A percentile compares a stretch with the other conserved stretches of the same genome.
phyloP scores from a whole-genome alignment of 1,140 invertebrate species.

The Drosophila littoralis region DNA sequence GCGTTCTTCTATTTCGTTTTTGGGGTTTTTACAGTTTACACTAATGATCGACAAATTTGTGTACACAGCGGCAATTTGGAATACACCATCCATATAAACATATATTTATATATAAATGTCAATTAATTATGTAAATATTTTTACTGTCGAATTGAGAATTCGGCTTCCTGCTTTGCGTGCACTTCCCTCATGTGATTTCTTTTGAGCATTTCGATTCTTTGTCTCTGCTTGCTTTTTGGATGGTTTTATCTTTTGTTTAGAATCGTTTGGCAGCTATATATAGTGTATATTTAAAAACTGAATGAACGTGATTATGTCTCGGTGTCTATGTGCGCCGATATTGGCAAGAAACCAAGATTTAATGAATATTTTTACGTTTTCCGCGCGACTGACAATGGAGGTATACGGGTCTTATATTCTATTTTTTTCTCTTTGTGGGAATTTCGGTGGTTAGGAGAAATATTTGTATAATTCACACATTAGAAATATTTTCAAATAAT shows the following conservation, averaged over 20 bases:
- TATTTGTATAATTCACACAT: not conserved
- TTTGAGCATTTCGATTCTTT: not conserved
- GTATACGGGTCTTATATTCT: not conserved
- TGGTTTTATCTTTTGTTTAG: slow-evolving; percentile 10
- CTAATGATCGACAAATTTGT: slow-evolving; percentile 38
- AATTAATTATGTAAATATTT: slow-evolving; percentile 58
- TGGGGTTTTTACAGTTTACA: slow-evolving; percentile 21
- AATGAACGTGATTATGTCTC: slow-evolving; percentile 54
- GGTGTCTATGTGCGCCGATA: slow-evolving; percentile 17
- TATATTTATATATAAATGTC: slow-evolving; percentile 16
- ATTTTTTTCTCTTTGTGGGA: not conserved
- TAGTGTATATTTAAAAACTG: slow-evolving; percentile 33
- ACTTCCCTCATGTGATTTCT: slow-evolving; percentile 17
- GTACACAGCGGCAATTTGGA: slow-evolving; percentile 7
- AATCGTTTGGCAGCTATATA: slow-evolving; percentile 23
- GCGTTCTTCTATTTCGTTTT: slow-evolving; percentile 23
- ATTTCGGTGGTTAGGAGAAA: not conserved
- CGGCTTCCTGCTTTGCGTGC: slow-evolving; percentile 46
- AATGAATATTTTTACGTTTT: slow-evolving; percentile 45
- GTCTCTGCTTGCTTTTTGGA: not conserved
- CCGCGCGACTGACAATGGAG: slow-evolving; percentile 4
- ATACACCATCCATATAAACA: slow-evolving; percentile 2
- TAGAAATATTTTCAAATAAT: too few relatives aligned
- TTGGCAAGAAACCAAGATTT: slow-evolving; percentile 59
- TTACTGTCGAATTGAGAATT: not conserved